Base-by-base conservation (phyloP, 2,888 invertebrate species). In the Epistrophe grossulariae region DNA sequence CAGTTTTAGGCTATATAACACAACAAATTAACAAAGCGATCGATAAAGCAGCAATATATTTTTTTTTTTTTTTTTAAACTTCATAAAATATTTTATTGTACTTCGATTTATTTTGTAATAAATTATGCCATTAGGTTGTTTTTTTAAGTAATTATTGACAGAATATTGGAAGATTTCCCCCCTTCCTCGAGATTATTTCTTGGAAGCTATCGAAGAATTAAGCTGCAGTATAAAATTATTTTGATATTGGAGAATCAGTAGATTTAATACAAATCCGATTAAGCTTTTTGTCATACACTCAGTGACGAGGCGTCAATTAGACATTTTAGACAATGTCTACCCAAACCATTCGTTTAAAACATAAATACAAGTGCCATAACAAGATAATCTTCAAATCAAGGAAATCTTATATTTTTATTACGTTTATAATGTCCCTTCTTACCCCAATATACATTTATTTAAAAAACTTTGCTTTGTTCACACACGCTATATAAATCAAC, bases 11-110 rank as follows among this genome's bases (percentile, higher is more conserved):
- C 57, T 70, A 24, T 24, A 24, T 24, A 57, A 59, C 59, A 78
- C 57, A 78, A 81, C 57, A 76, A 81, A 62, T 79, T 84, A 72
- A 81, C 68, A 84, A 60, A 84, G 80, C 80, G 62, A 84, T 5
- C 62, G 78, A 85, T 85, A 81, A 81, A 59, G 40, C 55, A 74
- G 38, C 50, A 57, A 31, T 31, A 4, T 35, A 4, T 4, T 31
- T 6, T 31, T 6, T 4, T 31, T 31, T 68, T 72, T 80, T 72
- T 80, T 45, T 6, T 76, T 52, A 28, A 55, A 24, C 40, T 55
- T 59, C 52, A 84, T 82, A 79, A 81, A 81, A 70, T 62, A 40
- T 64, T 68, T 2, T 68, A 80, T 64, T 72, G 38, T 38, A 8
- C 24, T 60, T 48, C 84, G 28, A 66, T 84, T 43, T 59, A 66